Evolutionary conservation across 1,140 invertebrate genomes (phyloP).

Genomic region (Anastrepha obliqua): DNA sequence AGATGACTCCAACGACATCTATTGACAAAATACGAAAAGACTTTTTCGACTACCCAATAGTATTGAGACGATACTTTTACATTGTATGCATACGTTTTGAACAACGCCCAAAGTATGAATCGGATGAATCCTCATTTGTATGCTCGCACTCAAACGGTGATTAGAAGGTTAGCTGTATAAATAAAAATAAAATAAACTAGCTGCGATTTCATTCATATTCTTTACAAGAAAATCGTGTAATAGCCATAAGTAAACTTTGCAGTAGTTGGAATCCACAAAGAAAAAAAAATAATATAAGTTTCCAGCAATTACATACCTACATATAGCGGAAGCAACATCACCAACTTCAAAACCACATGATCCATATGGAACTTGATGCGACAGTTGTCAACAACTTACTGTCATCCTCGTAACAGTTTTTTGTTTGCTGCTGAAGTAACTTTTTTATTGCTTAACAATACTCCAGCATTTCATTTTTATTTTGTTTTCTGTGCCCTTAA

Average conservation of each 20-base stretch:
- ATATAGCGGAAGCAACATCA: not conserved
- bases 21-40: too few species aligned
- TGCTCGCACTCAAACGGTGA: too few species aligned
- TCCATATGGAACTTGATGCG: conserved; percentile 41
- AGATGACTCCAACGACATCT: too few species aligned
- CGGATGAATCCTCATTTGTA: too few species aligned
- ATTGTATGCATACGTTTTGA: too few species aligned
- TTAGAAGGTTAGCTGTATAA: not conserved
- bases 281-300: conserved; percentile 8
- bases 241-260: not conserved
- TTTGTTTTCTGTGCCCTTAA: not conserved
- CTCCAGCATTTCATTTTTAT: not conserved
- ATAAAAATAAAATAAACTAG: not conserved
- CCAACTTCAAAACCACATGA: conserved; percentile 4
- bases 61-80: too few species aligned
- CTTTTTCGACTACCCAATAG: too few species aligned
- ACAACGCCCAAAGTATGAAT: too few species aligned
- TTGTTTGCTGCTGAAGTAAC: not conserved
- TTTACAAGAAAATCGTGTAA: not conserved
- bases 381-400: conserved; percentile 16
- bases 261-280: not conserved
- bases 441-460: not conserved
- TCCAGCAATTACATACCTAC: not conserved
- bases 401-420: not conserved
- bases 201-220: not conserved